Evolutionary conservation across 2,888 invertebrate genomes (phyloP).

Genomic region (Calliopum simillimum): DNA sequence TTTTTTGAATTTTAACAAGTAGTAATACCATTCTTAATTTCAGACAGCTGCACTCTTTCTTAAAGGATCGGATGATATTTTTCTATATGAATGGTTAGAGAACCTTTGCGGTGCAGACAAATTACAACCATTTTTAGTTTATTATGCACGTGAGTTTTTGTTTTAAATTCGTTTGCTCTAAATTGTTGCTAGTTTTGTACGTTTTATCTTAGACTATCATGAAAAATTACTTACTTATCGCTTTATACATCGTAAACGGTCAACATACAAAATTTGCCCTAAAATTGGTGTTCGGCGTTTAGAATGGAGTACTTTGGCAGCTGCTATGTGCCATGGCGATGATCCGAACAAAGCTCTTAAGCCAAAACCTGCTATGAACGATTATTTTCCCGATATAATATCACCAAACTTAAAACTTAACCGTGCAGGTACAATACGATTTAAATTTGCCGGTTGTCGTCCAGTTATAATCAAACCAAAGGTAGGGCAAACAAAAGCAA

Average conservation of each 20-base stretch:
- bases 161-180: neutral
- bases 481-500: slow-evolving; percentile 33
- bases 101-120: slow-evolving; percentile 60
- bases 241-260: slow-evolving; percentile 47
- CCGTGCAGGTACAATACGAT: slow-evolving; percentile 61
- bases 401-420: slow-evolving; percentile 56
- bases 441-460: slow-evolving; percentile 64
- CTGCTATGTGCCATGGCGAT: slow-evolving; percentile 59
- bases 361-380: slow-evolving; percentile 52
- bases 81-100: slow-evolving; percentile 65
- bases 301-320: slow-evolving; percentile 60
- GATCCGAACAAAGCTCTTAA: slow-evolving; percentile 60
- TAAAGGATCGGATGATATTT: slow-evolving; percentile 62
- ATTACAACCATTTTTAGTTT: slow-evolving; percentile 62
- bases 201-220: slow-evolving; percentile 49
- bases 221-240: slow-evolving; percentile 54
- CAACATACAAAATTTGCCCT: slow-evolving; percentile 57
- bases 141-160: slow-evolving; percentile 57
- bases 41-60: slow-evolving; percentile 61
- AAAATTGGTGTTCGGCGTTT: slow-evolving; percentile 59
- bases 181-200: neutral
- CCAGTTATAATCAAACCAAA: slow-evolving; percentile 60
- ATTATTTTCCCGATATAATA: slow-evolving; percentile 55
- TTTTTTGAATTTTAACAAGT: neutral
- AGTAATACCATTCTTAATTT: neutral